Evolutionary conservation across 2,113 vertebrate genomes (phyloP).

Genomic region (Myotis lucifugus): DNA sequence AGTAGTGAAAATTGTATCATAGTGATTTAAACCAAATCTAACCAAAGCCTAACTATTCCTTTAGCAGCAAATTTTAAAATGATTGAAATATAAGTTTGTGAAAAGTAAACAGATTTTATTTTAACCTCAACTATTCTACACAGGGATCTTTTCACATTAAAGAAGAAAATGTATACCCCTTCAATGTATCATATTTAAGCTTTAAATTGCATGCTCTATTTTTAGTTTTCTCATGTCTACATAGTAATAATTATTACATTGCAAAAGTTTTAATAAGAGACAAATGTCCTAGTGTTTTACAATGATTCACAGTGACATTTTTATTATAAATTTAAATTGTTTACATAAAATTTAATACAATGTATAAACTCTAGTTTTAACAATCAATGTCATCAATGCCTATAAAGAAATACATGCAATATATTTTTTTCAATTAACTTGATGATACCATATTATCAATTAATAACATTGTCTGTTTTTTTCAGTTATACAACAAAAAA

Average conservation of each 20-base stretch:
- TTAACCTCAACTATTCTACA: constrained; percentile 41
- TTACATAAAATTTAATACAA: constrained; percentile 25
- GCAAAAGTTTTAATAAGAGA: not conserved
- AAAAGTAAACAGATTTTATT: constrained; percentile 61
- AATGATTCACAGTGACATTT: not conserved
- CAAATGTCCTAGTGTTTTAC: constrained; percentile 22
- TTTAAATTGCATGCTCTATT: not conserved
- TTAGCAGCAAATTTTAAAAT: constrained; percentile 61
- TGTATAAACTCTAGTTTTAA: not conserved
- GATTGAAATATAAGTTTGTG: constrained; percentile 39
- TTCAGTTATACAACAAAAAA: not conserved
- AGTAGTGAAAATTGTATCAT: constrained; percentile 55
- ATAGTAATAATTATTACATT: not conserved
- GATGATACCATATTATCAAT: not conserved
- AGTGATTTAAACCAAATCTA: constrained; percentile 13
- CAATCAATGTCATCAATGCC: not conserved
- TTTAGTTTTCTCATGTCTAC: not conserved
- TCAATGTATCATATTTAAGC: not conserved
- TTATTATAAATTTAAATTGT: constrained; percentile 23
- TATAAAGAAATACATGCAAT: not conserved
- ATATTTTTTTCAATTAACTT: constrained; percentile 6
- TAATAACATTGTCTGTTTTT: not conserved
- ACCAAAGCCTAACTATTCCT: constrained; percentile 36
- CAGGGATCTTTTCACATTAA: not conserved
- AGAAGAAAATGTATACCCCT: not conserved